Percentiles rank a stretch among this genome's conserved stretches.
phyloP scores from a whole-genome alignment of 2,113 vertebrate species.

The Saimiri boliviensis region DNA sequence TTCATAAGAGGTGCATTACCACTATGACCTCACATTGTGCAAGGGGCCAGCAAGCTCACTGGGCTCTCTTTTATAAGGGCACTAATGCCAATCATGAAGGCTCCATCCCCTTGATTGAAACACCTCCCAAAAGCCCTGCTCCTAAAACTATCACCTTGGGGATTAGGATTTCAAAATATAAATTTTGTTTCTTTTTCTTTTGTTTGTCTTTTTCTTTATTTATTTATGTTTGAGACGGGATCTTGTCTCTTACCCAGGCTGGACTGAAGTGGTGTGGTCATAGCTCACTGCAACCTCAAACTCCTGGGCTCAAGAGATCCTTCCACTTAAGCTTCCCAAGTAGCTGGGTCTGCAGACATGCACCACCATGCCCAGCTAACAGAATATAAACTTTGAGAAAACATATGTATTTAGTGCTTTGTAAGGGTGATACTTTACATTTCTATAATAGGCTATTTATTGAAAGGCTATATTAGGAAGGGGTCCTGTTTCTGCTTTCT shows the following conservation, averaged over 20 bases:
- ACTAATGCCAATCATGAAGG: not conserved
- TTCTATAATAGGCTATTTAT: not conserved
- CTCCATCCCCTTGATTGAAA: not conserved
- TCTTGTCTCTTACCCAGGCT: too few relatives aligned
- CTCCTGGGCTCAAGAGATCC: too few relatives aligned
- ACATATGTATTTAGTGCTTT: not conserved
- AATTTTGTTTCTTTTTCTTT: not conserved
- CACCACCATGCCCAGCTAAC: too few relatives aligned
- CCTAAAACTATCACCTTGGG: not conserved
- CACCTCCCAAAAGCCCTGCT: not conserved
- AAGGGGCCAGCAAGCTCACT: not conserved
- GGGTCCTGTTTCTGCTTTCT: too few relatives aligned
- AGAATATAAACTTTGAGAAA: not conserved
- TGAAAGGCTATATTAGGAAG: not conserved
- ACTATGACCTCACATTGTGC: not conserved
- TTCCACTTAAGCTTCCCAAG: too few relatives aligned
- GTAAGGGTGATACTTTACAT: not conserved
- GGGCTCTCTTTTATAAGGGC: not conserved
- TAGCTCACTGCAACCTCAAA: too few relatives aligned
- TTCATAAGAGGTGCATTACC: not conserved
- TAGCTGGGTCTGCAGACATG: too few relatives aligned
- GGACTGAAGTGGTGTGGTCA: too few relatives aligned
- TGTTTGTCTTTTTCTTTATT: too few relatives aligned
- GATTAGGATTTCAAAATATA: not conserved
- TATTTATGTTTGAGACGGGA: too few relatives aligned